Evolutionary conservation across 2,113 vertebrate genomes (phyloP).

Genomic region (Emydura subglobosa): DNA sequence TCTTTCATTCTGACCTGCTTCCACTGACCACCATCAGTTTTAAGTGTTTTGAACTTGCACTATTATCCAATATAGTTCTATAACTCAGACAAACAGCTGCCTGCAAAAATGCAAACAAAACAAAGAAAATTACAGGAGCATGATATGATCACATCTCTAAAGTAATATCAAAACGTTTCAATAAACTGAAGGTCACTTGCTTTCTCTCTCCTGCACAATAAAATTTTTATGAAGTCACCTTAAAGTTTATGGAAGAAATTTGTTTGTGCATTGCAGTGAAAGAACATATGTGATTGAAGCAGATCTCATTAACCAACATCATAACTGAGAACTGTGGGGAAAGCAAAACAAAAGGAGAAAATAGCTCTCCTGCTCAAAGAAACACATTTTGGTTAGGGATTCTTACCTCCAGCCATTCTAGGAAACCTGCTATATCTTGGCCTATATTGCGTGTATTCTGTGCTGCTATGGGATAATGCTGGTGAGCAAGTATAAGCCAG

Average conservation of each 20-base stretch:
- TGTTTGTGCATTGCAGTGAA: not conserved
- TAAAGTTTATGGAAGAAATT: not conserved
- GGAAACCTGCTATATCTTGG: constrained; percentile 87
- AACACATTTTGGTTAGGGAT: fast-evolving
- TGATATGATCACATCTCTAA: not conserved
- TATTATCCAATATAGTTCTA: not conserved
- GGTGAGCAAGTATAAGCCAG: constrained; percentile 88
- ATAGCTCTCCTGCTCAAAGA: not conserved
- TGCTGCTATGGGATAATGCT: constrained; percentile 88
- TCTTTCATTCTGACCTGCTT: not conserved
- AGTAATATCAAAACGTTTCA: not conserved
- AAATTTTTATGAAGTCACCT: not conserved
- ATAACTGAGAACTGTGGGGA: not conserved
- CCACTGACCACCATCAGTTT: not conserved
- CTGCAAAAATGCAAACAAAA: not conserved
- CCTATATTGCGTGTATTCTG: constrained; percentile 87
- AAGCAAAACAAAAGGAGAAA: not conserved
- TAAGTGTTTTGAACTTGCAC: not conserved
- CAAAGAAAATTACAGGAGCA: not conserved
- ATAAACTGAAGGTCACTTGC: not conserved
- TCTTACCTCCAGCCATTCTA: constrained; percentile 90
- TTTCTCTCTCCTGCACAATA: not conserved
- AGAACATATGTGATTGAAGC: not conserved
- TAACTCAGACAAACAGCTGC: not conserved
- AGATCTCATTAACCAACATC: not conserved